Evolutionary conservation across 1,140 invertebrate species (phyloP).

Genomic region (Parapsyche elsis): DNA sequence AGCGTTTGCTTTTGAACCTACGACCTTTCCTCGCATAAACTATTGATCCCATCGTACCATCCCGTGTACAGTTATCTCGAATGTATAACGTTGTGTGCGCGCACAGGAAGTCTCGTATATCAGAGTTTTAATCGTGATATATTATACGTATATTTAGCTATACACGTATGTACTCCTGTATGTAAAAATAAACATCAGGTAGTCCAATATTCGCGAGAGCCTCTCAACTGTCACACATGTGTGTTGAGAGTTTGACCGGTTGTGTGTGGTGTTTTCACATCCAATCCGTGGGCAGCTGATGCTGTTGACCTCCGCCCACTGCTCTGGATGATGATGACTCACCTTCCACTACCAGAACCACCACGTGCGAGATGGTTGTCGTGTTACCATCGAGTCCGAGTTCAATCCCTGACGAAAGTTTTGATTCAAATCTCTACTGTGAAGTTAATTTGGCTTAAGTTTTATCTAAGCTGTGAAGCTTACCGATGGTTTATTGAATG

Average conservation of each 20-base stretch:
- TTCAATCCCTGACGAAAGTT: too few species aligned
- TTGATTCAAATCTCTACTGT: too few species aligned
- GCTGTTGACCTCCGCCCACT: conserved; percentile 42
- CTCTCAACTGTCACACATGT: not conserved
- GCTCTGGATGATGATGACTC: conserved; percentile 15
- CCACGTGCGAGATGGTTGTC: conserved; percentile 23
- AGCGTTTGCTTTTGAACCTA: not conserved
- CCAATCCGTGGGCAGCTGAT: conserved; percentile 15
- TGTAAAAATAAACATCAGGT: too few species aligned
- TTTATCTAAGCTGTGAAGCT: too few species aligned
- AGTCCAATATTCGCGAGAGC: not conserved
- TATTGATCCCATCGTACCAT: not conserved
- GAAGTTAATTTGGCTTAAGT: too few species aligned
- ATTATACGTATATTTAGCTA: too few species aligned
- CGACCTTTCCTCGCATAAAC: not conserved
- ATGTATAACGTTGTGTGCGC: too few species aligned
- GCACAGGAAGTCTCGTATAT: too few species aligned
- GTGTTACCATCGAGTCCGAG: not conserved
- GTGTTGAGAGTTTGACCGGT: not conserved
- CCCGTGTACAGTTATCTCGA: not conserved
- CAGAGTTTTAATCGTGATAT: too few species aligned
- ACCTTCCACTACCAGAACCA: not conserved
- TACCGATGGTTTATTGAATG: too few species aligned
- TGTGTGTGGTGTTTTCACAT: conserved; percentile 9
- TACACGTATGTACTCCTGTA: too few species aligned